Percentiles rank a stretch among this genome's conserved stretches.
These are phyloP conservation scores for Pristionchus japonicus DNA, from an alignment of 2,888 invertebrate species.

Conservation along the genomic window DNA sequence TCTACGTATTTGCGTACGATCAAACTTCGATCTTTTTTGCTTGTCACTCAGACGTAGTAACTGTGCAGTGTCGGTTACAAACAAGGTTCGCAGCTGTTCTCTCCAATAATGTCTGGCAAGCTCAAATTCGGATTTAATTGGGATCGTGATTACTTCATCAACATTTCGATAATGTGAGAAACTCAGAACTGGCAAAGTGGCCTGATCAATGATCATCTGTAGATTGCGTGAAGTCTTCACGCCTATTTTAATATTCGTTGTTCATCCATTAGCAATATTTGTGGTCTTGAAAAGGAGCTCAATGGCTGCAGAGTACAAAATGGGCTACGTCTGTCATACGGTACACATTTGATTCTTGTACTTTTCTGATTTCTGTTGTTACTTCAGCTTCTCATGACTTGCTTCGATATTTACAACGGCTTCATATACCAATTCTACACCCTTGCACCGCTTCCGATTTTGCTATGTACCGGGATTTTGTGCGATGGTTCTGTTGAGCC, in stretches of 20 bases:
- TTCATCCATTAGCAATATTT: not conserved
- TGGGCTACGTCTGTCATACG: not conserved
- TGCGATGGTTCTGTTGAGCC: not conserved
- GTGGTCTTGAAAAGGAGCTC: not conserved
- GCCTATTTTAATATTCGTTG: not conserved
- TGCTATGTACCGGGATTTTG: not conserved
- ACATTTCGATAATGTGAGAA: not conserved
- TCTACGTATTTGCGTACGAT: too few species aligned
- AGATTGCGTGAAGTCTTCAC: not conserved
- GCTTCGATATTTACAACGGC: not conserved
- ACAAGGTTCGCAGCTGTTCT: too few species aligned
- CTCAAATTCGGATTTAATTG: not conserved
- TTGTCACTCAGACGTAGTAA: too few species aligned
- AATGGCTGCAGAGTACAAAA: not conserved
- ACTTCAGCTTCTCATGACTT: not conserved
- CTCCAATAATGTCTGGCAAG: not conserved
- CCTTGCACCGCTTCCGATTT: not conserved
- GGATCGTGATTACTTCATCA: not conserved
- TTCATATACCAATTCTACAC: not conserved
- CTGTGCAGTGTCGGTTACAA: too few species aligned
- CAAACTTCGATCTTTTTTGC: too few species aligned
- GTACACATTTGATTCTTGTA: not conserved
- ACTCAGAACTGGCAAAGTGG: not conserved
- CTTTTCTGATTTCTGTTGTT: not conserved
- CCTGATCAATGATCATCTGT: not conserved